A percentile compares a stretch with the other conserved stretches of the same genome.
phyloP scores from a whole-genome alignment of 2,888 invertebrate genomes.

The Calliopum simillimum region DNA sequence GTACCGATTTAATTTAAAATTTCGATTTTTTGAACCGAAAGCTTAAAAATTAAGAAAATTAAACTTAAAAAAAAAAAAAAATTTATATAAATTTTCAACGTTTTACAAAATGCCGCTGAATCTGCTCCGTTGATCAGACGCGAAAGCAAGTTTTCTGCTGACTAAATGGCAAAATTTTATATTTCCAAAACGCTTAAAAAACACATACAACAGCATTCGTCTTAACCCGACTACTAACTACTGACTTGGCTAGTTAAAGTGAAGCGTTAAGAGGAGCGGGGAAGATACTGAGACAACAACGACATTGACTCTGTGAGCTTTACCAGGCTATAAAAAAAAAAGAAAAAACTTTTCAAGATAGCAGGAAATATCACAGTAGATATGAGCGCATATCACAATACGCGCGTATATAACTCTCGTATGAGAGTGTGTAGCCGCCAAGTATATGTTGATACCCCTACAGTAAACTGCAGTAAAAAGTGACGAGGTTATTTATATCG shows the following conservation, averaged over 20 bases:
- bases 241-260: slow-evolving; percentile 19
- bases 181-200: slow-evolving; percentile 36
- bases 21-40: background rate
- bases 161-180: slow-evolving; percentile 54
- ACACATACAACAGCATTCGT: background rate
- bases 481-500: no score
- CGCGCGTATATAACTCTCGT: slow-evolving; percentile 3
- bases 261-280: background rate
- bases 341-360: slow-evolving; percentile 41
- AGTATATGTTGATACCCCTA: background rate
- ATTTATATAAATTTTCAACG: background rate
- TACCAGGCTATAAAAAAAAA: slow-evolving; percentile 33
- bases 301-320: slow-evolving; percentile 13
- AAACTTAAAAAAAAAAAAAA: slow-evolving; percentile 5
- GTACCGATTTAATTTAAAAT: background rate
- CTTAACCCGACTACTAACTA: background rate
- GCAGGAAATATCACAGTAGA: slow-evolving; percentile 40
- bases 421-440: slow-evolving; percentile 13
- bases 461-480: slow-evolving; percentile 4
- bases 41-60: background rate
- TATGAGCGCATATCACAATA: slow-evolving; percentile 41
- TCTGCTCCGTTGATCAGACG: slow-evolving; percentile 51
- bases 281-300: background rate
- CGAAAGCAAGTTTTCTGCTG: slow-evolving; percentile 60
- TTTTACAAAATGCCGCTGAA: slow-evolving; percentile 23